Evolutionary conservation across 2,888 invertebrate genomes (phyloP).

Genomic region (Cartodere bifasciata): DNA sequence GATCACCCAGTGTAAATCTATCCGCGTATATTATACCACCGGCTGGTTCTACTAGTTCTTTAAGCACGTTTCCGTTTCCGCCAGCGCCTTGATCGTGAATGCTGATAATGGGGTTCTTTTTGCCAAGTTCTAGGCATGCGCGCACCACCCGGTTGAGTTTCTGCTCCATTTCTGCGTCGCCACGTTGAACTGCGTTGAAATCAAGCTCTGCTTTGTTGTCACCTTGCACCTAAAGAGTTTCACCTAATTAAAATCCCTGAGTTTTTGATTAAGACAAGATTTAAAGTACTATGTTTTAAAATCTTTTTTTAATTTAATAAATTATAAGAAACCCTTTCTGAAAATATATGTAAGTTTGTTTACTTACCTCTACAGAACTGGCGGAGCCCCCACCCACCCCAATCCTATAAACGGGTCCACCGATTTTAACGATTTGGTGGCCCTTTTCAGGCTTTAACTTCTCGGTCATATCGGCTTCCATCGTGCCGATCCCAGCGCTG

Average conservation of each 20-base stretch:
- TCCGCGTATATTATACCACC: conserved; percentile 84
- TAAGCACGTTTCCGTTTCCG: conserved; percentile 95
- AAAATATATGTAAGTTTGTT: no score
- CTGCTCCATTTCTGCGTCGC: conserved; percentile 98
- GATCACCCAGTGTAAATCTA: conserved; percentile 84
- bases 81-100: conserved; percentile 99
- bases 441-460: conserved; percentile 70
- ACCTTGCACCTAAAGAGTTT: no score
- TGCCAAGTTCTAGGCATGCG: conserved; percentile 75
- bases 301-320: no score
- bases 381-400: conserved; percentile 99
- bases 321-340: no score
- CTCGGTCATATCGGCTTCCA: conserved; percentile 69
- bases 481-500: conserved; percentile 87
- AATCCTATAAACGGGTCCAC: conserved; percentile 94
- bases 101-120: conserved; percentile 78
- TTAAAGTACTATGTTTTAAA: no score
- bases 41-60: conserved; percentile 89
- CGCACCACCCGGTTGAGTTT: conserved; percentile 89
- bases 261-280: no score
- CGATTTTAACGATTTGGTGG: conserved; percentile 87
- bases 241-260: no score
- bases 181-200: conserved; percentile 93
- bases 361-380: conserved; percentile 86
- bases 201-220: conserved; percentile 76